Percentiles rank a stretch among this genome's conserved stretches.
These are phyloP conservation scores for Heliconius eleuchia DNA, from an alignment of 1,140 invertebrate species.

Conservation along the genomic window DNA sequence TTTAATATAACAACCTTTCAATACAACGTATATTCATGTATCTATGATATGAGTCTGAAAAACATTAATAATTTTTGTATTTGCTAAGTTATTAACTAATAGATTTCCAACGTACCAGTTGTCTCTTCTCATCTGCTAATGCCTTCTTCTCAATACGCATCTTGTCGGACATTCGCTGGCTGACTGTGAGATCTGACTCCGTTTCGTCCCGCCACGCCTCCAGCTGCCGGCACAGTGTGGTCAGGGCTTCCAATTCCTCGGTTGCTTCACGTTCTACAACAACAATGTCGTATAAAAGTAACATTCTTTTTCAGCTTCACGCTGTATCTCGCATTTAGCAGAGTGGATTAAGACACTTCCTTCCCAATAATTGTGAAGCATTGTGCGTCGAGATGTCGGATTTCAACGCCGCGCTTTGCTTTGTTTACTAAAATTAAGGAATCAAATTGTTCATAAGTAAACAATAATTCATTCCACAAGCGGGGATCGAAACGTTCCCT, in stretches of 20 bases:
- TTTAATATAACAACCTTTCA: not conserved
- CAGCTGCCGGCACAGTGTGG: conserved; percentile 76
- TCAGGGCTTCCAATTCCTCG: conserved; percentile 79
- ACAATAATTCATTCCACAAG: too few species aligned
- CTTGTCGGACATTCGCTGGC: conserved; percentile 82
- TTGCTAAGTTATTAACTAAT: not conserved
- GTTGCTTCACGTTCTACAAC: conserved; percentile 73
- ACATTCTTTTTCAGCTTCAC: too few species aligned
- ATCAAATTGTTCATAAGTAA: too few species aligned
- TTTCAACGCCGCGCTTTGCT: too few species aligned
- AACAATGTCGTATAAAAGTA: not conserved
- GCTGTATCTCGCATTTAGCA: too few species aligned
- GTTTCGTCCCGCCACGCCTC: conserved; percentile 80
- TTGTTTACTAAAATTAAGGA: too few species aligned
- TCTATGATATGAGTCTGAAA: not conserved
- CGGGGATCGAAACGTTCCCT: too few species aligned
- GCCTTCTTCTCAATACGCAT: conserved; percentile 77
- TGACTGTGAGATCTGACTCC: conserved; percentile 79
- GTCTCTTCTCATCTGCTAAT: conserved; percentile 79
- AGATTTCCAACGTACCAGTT: conserved; percentile 58
- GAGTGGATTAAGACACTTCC: too few species aligned
- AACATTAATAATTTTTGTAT: not conserved
- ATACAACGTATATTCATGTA: not conserved
- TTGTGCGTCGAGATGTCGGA: too few species aligned
- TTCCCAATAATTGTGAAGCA: too few species aligned